Percentiles rank a stretch among this genome's conserved stretches.
These are phyloP conservation scores for Adelges cooleyi DNA, from an alignment of 1,140 invertebrate genomes.

Conservation along the genomic window DNA sequence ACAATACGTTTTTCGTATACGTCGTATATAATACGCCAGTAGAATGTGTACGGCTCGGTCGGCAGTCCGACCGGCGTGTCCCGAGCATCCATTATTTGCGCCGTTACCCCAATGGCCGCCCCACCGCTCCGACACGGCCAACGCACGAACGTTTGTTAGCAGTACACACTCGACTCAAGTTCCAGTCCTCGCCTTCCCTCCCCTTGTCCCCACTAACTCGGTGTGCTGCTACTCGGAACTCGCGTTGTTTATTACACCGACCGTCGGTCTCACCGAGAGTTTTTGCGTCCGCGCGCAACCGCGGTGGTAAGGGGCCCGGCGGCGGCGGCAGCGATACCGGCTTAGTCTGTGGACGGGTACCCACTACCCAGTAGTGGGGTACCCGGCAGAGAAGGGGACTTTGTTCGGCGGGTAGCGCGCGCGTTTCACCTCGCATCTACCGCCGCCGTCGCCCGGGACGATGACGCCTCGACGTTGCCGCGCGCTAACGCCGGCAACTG, in stretches of 20 bases:
- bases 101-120: constrained; percentile 23
- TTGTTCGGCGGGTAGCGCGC: neutral
- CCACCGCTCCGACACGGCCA: neutral
- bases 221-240: neutral
- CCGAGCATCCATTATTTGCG: constrained; percentile 31
- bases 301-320: neutral
- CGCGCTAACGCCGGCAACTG: neutral
- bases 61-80: constrained; percentile 16
- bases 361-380: no score
- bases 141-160: constrained; percentile 5
- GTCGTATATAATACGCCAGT: no score
- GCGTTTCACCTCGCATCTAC: neutral
- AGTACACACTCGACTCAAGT: constrained; percentile 17
- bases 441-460: neutral
- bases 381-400: neutral
- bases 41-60: constrained; percentile 1
- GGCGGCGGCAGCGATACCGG: neutral
- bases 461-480: neutral
- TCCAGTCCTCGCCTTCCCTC: constrained; percentile 10
- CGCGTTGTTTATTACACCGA: constrained; percentile 8
- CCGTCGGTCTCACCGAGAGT: neutral
- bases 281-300: neutral
- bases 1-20: no score
- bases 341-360: neutral
- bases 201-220: neutral